phyloP scores from a whole-genome alignment of 2,888 invertebrate species.

The Neoscelio sp. region DNA sequence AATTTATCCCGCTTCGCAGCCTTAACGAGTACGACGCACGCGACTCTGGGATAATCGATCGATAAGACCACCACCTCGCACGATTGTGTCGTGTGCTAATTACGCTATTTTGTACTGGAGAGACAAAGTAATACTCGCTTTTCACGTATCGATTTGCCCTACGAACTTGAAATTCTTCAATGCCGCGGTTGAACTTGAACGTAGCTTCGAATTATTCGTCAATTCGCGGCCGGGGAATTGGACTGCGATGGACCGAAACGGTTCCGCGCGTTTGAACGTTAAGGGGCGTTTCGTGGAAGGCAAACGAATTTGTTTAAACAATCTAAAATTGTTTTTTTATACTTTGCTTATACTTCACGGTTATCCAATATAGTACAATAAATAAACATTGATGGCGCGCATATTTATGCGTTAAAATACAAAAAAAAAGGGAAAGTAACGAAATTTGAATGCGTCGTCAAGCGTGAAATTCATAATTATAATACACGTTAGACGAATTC shows the following conservation, averaged over 20 bases:
- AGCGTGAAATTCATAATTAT: conserved; percentile 5
- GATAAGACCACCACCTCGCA: conserved; percentile 36
- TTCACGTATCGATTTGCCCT: conserved; percentile 59
- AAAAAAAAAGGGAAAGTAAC: no score
- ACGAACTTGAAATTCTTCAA: conserved; percentile 63
- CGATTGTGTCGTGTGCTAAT: conserved; percentile 49
- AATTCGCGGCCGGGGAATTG: conserved; percentile 16
- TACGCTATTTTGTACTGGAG: conserved; percentile 31
- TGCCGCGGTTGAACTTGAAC: conserved; percentile 58
- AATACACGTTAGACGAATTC: conserved; percentile 5
- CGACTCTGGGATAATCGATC: conserved; percentile 60
- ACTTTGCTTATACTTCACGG: no score
- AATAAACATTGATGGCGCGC: no score
- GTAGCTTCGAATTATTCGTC: conserved; percentile 19
- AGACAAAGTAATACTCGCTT: conserved; percentile 43
- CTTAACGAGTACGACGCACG: conserved; percentile 56
- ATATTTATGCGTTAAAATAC: no score
- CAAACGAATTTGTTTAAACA: no score
- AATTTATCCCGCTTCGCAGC: conserved; percentile 54
- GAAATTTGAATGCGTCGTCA: background rate
- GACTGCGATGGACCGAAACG: no score
- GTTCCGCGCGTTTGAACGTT: no score
- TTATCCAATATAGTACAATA: no score
- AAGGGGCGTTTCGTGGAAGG: no score
- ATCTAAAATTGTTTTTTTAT: no score